Conservation (phyloP, 2,797 vertebrate genomes). For the Crax fasciolata region DNA sequence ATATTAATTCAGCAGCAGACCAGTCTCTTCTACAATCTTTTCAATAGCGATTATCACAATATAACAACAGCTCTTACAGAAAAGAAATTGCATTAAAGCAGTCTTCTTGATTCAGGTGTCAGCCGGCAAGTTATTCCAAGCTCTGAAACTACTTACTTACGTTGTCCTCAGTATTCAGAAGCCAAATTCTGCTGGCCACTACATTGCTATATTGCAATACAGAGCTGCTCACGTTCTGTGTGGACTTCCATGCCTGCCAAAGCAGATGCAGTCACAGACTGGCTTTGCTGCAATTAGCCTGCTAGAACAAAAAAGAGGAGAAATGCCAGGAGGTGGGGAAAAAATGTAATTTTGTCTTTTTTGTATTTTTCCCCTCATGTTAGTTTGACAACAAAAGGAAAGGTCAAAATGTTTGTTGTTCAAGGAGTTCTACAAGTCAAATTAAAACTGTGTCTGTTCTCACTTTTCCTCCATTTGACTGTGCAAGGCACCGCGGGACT, state of each 20-base stretch:
- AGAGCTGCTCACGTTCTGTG: not conserved
- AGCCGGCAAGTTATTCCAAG: not conserved
- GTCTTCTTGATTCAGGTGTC: not conserved
- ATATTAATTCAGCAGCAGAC: not conserved
- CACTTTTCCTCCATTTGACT: not conserved
- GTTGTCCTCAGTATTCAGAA: not conserved
- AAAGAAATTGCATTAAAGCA: not conserved
- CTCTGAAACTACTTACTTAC: not conserved
- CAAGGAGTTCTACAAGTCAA: not conserved
- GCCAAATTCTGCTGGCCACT: not conserved
- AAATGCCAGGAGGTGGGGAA: conserved; percentile 3
- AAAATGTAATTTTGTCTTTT: not conserved
- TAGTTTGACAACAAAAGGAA: conserved; percentile 50
- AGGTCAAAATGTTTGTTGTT: conserved; percentile 25
- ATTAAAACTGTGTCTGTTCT: not conserved
- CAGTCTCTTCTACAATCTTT: not conserved
- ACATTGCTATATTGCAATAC: not conserved
- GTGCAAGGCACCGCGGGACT: not conserved
- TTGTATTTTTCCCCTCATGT: not conserved
- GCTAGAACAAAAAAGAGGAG: not conserved
- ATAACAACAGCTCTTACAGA: not conserved
- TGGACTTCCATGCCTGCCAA: not conserved
- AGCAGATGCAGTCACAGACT: not conserved
- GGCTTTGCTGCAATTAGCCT: not conserved
- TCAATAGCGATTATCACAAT: not conserved